phyloP scores from a whole-genome alignment of 2,113 vertebrate species.

The Ardeotis arabs region DNA sequence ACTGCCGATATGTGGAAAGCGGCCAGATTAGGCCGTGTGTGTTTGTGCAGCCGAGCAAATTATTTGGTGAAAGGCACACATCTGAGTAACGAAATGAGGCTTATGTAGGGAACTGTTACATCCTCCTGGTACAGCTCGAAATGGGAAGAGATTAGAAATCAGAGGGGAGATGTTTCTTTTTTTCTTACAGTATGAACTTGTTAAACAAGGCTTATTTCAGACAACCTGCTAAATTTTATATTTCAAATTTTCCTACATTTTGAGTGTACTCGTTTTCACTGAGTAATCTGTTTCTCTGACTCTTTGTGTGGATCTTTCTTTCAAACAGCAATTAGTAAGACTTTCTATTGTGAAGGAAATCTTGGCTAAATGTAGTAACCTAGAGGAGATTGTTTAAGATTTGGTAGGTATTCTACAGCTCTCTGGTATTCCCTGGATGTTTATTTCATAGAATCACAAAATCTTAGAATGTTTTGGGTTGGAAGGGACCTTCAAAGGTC shows the following conservation, averaged over 20 bases:
- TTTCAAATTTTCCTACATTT: background rate
- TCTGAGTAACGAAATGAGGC: background rate
- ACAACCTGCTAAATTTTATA: background rate
- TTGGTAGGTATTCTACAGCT: constrained; percentile 3
- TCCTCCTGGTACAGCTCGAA: background rate
- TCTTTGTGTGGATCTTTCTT: constrained; percentile 3
- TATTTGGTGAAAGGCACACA: background rate
- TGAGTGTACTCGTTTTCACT: background rate
- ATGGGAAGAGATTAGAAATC: background rate
- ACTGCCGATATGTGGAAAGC: background rate
- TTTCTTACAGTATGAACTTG: background rate
- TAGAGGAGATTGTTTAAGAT: constrained; percentile 6
- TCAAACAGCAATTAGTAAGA: constrained; percentile 13
- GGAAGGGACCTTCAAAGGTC: too few species aligned
- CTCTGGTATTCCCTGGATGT: constrained; percentile 29
- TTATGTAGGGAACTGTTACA: background rate
- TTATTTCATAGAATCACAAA: background rate
- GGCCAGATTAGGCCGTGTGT: background rate
- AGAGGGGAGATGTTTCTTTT: background rate
- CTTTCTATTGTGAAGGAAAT: background rate
- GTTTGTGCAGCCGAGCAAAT: background rate
- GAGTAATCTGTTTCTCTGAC: background rate
- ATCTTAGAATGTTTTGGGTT: too few species aligned
- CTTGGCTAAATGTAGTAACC: constrained; percentile 31
- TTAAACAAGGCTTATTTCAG: background rate